These are phyloP conservation scores for Drosophila rubida DNA, from an alignment of 2,888 invertebrate species.

Conservation along the genomic window DNA sequence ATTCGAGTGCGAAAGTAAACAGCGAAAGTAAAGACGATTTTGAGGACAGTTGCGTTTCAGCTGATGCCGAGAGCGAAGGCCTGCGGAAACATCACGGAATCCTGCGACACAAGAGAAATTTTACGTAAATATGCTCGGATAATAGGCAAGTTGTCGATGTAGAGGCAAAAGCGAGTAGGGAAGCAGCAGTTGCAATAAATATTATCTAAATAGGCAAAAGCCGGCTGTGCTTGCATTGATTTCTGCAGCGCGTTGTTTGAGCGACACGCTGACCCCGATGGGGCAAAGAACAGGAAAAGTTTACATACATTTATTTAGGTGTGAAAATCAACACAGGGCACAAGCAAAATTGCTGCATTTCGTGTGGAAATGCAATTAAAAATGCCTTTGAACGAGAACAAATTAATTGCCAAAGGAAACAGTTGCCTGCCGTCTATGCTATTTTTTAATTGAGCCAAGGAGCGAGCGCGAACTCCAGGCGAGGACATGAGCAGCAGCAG, in stretches of 20 bases:
- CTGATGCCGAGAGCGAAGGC: slow-evolving; percentile 61
- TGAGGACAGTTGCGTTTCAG: slow-evolving; percentile 67
- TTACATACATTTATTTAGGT: slow-evolving; percentile 63
- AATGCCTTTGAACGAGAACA: slow-evolving; percentile 63
- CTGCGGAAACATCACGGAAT: not conserved
- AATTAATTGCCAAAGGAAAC: slow-evolving; percentile 74
- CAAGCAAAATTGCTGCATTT: slow-evolving; percentile 65
- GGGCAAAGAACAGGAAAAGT: slow-evolving; percentile 11
- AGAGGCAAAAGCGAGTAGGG: not conserved
- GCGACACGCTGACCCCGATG: slow-evolving; percentile 37
- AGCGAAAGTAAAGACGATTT: slow-evolving; percentile 43
- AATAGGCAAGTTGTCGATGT: not conserved
- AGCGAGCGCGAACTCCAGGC: slow-evolving; percentile 9
- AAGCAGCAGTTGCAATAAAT: slow-evolving; percentile 41
- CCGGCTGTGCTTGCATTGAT: slow-evolving; percentile 30
- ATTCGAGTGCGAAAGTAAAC: slow-evolving; percentile 54
- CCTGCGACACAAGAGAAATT: not conserved
- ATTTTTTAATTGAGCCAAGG: slow-evolving; percentile 72
- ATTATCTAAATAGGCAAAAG: slow-evolving; percentile 53
- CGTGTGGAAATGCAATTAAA: slow-evolving; percentile 78
- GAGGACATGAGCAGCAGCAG: not conserved
- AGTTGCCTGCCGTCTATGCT: slow-evolving; percentile 39
- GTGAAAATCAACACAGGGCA: slow-evolving; percentile 60
- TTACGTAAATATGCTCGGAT: slow-evolving; percentile 26
- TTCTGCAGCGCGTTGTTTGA: slow-evolving; percentile 11